A percentile compares a stretch with the other conserved stretches of the same genome.
These are phyloP conservation scores for Bovichtus diacanthus DNA, from an alignment of 2,797 vertebrate species.

Conservation along the genomic window DNA sequence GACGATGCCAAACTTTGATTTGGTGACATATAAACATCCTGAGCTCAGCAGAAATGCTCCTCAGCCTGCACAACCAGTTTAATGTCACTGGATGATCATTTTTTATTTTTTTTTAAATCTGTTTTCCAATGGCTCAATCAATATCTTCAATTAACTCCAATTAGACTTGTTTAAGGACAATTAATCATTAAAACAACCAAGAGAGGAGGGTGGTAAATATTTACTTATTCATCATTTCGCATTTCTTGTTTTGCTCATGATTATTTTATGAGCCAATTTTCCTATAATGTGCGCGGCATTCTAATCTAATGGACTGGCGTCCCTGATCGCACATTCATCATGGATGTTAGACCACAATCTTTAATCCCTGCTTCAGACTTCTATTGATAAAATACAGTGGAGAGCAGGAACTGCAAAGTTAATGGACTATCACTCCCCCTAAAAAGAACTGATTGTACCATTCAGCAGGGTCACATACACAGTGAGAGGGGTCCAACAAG, in stretches of 20 bases:
- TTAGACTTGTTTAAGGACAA: conserved; percentile 47
- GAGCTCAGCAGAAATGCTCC: conserved; percentile 7
- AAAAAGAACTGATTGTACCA: conserved; percentile 67
- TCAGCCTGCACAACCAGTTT: not conserved
- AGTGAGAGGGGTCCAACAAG: conserved; percentile 59
- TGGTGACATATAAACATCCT: not conserved
- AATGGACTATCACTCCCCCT: conserved; percentile 70
- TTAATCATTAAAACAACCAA: conserved; percentile 61
- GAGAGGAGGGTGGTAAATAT: conserved; percentile 60
- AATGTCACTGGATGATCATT: conserved; percentile 10
- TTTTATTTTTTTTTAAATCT: no score
- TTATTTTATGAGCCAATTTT: conserved; percentile 63
- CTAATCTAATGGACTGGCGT: not conserved
- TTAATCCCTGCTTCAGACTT: conserved; percentile 45
- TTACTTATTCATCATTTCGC: conserved; percentile 71
- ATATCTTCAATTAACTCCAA: conserved; percentile 55
- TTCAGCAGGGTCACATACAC: conserved; percentile 56
- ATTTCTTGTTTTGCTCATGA: conserved; percentile 51
- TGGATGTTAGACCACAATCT: conserved; percentile 29
- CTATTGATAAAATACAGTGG: conserved; percentile 53
- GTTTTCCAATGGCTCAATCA: conserved; percentile 56
- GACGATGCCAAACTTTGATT: not conserved
- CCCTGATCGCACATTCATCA: conserved; percentile 41
- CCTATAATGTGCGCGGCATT: conserved; percentile 18
- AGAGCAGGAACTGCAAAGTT: conserved; percentile 51